phyloP scores from a whole-genome alignment of 2,797 vertebrate genomes.

The Muscicapa comitata region DNA sequence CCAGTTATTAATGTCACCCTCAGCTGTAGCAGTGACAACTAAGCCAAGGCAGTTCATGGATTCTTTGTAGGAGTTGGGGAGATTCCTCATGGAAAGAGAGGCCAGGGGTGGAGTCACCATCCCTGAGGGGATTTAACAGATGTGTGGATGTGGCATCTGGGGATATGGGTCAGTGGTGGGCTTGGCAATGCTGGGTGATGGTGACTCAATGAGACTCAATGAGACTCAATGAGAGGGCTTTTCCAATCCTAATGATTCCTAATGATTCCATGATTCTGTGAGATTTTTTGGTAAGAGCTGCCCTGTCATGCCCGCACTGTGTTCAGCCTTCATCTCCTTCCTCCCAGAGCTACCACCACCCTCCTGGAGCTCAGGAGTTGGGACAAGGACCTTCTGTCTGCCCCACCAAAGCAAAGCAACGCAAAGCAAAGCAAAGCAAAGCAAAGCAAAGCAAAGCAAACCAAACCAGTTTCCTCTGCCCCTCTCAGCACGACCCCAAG shows the following conservation, averaged over 20 bases:
- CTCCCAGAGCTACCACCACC: not conserved
- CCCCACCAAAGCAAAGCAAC: not conserved
- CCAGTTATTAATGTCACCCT: not conserved
- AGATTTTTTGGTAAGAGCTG: not conserved
- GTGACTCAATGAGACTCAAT: not conserved
- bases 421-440: not conserved
- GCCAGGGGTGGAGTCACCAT: rapidly evolving
- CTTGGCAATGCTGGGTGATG: not conserved
- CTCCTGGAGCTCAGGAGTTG: not conserved
- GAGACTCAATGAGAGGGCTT: not conserved
- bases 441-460: not conserved
- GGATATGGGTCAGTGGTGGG: not conserved
- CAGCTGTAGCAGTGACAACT: not conserved
- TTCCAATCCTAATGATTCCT: not conserved
- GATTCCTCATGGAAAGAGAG: not conserved
- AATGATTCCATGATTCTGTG: not conserved
- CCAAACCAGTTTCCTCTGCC: not conserved
- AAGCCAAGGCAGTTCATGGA: not conserved
- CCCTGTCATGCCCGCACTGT: rapidly evolving
- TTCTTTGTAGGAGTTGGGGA: not conserved
- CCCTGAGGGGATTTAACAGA: not conserved
- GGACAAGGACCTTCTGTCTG: not conserved
- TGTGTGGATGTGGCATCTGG: not conserved
- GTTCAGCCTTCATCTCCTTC: not conserved
- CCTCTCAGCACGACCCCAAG: not conserved